Conservation (phyloP, 2,113 vertebrate species). For the Eira barbara region DNA sequence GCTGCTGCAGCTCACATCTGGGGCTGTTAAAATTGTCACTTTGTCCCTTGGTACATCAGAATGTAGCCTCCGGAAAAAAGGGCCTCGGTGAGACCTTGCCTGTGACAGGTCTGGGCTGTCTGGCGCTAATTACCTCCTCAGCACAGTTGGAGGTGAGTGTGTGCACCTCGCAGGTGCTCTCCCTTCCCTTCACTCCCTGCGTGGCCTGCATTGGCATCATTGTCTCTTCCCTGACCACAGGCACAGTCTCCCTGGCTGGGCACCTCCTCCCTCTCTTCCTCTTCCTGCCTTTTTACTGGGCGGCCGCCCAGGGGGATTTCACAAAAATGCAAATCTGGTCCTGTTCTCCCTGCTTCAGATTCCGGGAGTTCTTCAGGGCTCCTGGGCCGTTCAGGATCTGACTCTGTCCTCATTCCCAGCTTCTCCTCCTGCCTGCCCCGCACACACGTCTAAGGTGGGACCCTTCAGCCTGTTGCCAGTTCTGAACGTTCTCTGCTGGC, state of each 20-base stretch:
- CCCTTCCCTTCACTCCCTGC: background rate
- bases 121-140: background rate
- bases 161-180: background rate
- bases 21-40: background rate
- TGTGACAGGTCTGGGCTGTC: background rate
- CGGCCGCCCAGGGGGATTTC: background rate
- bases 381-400: accelerated
- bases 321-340: background rate
- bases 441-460: background rate
- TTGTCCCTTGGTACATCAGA: background rate
- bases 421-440: background rate
- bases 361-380: background rate
- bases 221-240: background rate
- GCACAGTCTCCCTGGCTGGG: background rate
- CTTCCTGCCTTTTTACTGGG: background rate
- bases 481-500: background rate
- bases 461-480: background rate
- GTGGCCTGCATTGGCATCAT: background rate
- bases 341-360: background rate
- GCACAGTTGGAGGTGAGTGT: accelerated
- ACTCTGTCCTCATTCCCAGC: background rate
- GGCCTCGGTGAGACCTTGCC: background rate
- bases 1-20: background rate
- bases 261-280: background rate
- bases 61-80: background rate